These are phyloP conservation scores for Athetis lepigone DNA, from an alignment of 2,888 invertebrate genomes.

Conservation along the genomic window DNA sequence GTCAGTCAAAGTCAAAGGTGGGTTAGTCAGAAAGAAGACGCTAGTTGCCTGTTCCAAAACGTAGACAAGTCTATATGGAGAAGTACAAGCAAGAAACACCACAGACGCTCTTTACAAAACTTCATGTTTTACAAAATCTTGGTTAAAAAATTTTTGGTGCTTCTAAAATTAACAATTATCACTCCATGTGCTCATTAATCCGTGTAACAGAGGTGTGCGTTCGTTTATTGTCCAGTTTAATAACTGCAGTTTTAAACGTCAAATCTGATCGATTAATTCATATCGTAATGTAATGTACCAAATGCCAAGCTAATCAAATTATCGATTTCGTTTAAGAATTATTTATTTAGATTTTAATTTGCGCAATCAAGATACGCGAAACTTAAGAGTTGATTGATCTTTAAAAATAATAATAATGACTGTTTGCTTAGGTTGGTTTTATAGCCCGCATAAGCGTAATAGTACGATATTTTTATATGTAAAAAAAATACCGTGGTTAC, in stretches of 20 bases:
- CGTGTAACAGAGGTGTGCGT: conserved; percentile 6
- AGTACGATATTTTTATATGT: too few species aligned
- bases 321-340: conserved; percentile 22
- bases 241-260: conserved; percentile 39
- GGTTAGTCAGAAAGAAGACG: too few species aligned
- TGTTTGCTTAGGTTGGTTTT: too few species aligned
- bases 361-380: conserved; percentile 27
- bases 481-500: too few species aligned
- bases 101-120: too few species aligned
- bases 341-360: conserved; percentile 43
- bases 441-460: too few species aligned
- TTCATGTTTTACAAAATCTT: too few species aligned
- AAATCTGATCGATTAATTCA: conserved; percentile 34
- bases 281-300: conserved; percentile 29
- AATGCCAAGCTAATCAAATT: conserved; percentile 40
- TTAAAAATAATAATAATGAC: not conserved
- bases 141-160: too few species aligned
- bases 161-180: conserved; percentile 1
- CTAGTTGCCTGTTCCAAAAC: too few species aligned
- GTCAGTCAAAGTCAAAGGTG: too few species aligned
- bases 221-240: conserved; percentile 19
- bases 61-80: too few species aligned
- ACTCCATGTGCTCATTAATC: conserved; percentile 20
- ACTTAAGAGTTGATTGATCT: conserved; percentile 15
- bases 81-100: too few species aligned